A percentile compares a stretch with the other conserved stretches of the same genome.
Conservation (phyloP, 2,797 vertebrate genomes). For the Tokudaia tokunoshimensis region DNA sequence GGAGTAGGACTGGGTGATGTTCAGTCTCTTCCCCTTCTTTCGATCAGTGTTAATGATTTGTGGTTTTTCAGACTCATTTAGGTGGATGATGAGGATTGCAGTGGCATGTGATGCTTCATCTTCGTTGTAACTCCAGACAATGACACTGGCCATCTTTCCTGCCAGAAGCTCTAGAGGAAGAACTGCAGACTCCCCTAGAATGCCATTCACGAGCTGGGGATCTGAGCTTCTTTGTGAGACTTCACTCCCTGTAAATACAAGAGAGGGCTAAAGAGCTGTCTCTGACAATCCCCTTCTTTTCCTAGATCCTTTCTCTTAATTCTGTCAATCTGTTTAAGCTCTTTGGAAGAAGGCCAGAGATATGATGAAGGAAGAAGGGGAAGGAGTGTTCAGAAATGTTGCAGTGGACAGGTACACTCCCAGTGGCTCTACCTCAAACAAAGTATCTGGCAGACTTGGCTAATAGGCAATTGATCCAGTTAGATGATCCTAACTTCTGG, state of each 20-base stretch:
- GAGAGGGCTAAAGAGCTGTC: background rate
- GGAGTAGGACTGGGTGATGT: background rate
- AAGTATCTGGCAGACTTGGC: background rate
- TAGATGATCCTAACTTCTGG: background rate
- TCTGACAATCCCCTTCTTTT: too few species aligned
- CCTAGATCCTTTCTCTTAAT: background rate
- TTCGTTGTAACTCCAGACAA: constrained; percentile 37
- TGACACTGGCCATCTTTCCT: accelerated
- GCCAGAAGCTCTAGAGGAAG: background rate
- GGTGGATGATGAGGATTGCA: background rate
- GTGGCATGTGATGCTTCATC: background rate
- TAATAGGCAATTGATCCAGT: background rate
- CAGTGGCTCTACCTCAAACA: background rate
- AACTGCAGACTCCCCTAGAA: constrained; percentile 28
- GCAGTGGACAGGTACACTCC: background rate
- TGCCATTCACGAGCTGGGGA: background rate
- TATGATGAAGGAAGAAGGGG: background rate
- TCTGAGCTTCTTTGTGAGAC: background rate
- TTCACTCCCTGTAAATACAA: constrained; percentile 64
- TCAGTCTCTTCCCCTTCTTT: background rate
- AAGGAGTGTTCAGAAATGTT: background rate
- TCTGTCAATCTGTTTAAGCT: background rate
- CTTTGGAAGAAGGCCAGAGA: background rate
- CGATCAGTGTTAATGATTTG: accelerated
- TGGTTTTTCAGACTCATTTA: accelerated